Percentiles rank a stretch among this genome's conserved stretches.
Conservation (phyloP, 1,140 invertebrate genomes). For the Drosophila teissieri region DNA sequence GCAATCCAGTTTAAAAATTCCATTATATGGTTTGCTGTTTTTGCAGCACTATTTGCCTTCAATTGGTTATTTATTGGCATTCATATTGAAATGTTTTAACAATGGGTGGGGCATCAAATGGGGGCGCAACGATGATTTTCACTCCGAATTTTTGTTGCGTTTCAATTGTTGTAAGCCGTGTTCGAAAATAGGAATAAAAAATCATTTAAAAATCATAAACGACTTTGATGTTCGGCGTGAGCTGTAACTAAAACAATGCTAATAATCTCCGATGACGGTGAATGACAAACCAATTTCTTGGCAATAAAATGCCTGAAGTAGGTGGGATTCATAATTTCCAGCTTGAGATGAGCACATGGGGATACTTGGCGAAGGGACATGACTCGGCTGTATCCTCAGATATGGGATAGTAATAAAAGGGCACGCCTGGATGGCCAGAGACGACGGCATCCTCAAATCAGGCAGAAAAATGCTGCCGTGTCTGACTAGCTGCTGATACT, state of each 20-base stretch:
- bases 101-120: neutral
- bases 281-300: slow-evolving; percentile 19
- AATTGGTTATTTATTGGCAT: slow-evolving; percentile 73
- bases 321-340: slow-evolving; percentile 62
- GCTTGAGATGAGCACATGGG: slow-evolving; percentile 52
- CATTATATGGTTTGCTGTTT: slow-evolving; percentile 55
- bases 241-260: slow-evolving; percentile 2
- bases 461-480: slow-evolving; percentile 80
- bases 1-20: slow-evolving; percentile 57
- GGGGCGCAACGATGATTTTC: neutral
- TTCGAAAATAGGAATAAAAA: neutral
- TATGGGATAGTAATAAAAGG: slow-evolving; percentile 72
- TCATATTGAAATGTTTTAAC: slow-evolving; percentile 20
- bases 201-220: neutral
- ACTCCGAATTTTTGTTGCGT: neutral
- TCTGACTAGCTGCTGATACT: slow-evolving; percentile 64
- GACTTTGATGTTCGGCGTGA: neutral
- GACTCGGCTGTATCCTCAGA: slow-evolving; percentile 35
- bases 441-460: slow-evolving; percentile 67
- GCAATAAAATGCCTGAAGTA: slow-evolving; percentile 1
- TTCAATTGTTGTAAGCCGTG: too few relatives aligned
- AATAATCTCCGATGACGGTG: slow-evolving; percentile 13
- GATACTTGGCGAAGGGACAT: slow-evolving; percentile 34
- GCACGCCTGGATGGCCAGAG: slow-evolving; percentile 69
- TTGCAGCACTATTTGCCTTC: slow-evolving; percentile 58